These are phyloP conservation scores for Drosophila robusta DNA, from an alignment of 2,888 invertebrate species.

Conservation along the genomic window DNA sequence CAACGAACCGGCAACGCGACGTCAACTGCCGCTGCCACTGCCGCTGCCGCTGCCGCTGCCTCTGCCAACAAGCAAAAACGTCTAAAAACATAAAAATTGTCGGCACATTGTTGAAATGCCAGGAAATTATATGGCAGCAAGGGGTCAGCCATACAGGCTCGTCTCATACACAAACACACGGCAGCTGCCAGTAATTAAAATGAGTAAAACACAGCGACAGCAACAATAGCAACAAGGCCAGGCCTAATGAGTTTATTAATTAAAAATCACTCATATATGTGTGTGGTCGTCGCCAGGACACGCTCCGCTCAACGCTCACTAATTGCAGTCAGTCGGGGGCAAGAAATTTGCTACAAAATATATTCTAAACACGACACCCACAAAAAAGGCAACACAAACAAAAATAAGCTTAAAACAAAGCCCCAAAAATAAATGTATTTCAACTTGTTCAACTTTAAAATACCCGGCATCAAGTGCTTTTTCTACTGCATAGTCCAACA, in stretches of 20 bases:
- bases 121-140: slow-evolving; percentile 72
- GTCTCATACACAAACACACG: slow-evolving; percentile 37
- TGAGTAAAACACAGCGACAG: slow-evolving; percentile 59
- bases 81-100: slow-evolving; percentile 71
- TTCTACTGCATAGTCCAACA: no score
- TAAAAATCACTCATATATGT: slow-evolving; percentile 66
- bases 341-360: slow-evolving; percentile 50
- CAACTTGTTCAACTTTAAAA: neutral
- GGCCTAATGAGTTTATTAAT: slow-evolving; percentile 80
- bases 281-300: slow-evolving; percentile 33
- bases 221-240: slow-evolving; percentile 23
- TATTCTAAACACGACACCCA: slow-evolving; percentile 50
- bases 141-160: slow-evolving; percentile 40
- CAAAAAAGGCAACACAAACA: slow-evolving; percentile 7
- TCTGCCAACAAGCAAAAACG: slow-evolving; percentile 49
- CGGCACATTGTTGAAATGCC: slow-evolving; percentile 75
- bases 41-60: slow-evolving; percentile 6
- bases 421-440: neutral
- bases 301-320: slow-evolving; percentile 37
- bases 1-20: slow-evolving; percentile 58
- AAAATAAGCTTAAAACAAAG: neutral
- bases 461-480: neutral
- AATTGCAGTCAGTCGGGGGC: slow-evolving; percentile 39
- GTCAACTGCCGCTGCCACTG: slow-evolving; percentile 42
- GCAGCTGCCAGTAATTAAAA: slow-evolving; percentile 77